Conservation (phyloP, 2,797 vertebrate species). For the Argentina silus region DNA sequence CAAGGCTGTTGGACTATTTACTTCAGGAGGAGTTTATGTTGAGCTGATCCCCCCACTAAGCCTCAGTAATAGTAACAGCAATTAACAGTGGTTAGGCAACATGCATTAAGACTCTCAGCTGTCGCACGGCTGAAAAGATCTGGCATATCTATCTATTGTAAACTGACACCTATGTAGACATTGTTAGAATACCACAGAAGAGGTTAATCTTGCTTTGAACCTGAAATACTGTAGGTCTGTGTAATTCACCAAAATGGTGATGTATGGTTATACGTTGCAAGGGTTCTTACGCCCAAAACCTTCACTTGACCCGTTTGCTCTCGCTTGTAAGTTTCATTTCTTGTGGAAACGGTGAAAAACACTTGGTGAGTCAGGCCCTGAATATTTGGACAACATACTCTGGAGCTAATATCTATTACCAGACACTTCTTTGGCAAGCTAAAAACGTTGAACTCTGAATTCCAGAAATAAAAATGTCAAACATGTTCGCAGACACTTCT, state of each 20-base stretch:
- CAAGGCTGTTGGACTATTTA: constrained; percentile 12
- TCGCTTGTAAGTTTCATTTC: too few relatives aligned
- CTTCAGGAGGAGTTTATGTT: constrained; percentile 17
- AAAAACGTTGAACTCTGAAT: too few relatives aligned
- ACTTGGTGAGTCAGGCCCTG: too few relatives aligned
- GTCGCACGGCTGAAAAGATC: constrained; percentile 6
- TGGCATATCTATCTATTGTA: background rate
- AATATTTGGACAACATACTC: too few relatives aligned
- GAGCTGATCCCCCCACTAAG: constrained; percentile 9
- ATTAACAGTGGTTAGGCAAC: constrained; percentile 17
- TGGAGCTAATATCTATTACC: too few relatives aligned
- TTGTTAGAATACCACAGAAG: background rate
- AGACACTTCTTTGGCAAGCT: too few relatives aligned
- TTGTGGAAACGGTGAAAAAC: too few relatives aligned
- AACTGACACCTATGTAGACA: background rate
- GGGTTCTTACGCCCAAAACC: too few relatives aligned
- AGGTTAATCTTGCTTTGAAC: background rate
- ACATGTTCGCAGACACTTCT: background rate
- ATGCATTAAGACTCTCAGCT: constrained; percentile 14
- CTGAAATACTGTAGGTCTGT: too few relatives aligned
- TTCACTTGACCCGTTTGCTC: too few relatives aligned
- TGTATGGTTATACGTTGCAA: too few relatives aligned
- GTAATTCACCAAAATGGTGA: too few relatives aligned
- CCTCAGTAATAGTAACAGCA: constrained; percentile 14
- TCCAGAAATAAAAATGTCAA: background rate